These are phyloP conservation scores for Myotis lucifugus DNA, from an alignment of 2,113 vertebrate genomes.

Conservation along the genomic window DNA sequence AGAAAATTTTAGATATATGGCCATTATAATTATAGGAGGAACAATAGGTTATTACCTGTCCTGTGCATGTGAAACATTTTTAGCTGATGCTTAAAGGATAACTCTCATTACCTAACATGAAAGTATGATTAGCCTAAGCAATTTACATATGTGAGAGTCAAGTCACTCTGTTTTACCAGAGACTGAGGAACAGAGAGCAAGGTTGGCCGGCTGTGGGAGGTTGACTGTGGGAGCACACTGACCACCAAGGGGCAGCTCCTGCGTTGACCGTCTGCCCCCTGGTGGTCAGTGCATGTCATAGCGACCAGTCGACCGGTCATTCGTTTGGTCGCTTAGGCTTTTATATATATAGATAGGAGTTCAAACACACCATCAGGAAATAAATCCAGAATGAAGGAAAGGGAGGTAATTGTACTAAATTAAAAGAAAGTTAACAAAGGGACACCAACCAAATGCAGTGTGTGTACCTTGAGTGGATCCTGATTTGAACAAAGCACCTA, in stretches of 20 bases:
- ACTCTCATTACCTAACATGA: background rate
- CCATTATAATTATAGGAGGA: background rate
- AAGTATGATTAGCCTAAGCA: slow-evolving; percentile 19
- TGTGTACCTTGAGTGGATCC: background rate
- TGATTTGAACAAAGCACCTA: slow-evolving; percentile 23
- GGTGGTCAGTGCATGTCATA: too few species aligned
- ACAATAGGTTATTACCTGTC: background rate
- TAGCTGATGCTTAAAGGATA: slow-evolving; percentile 30
- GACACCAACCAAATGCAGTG: background rate
- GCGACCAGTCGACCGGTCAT: too few species aligned
- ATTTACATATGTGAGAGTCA: background rate
- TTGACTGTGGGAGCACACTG: too few species aligned
- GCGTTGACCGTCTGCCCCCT: too few species aligned
- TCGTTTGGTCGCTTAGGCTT: too few species aligned
- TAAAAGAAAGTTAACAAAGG: background rate
- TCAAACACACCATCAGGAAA: slow-evolving; percentile 2
- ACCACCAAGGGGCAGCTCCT: too few species aligned
- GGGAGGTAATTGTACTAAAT: background rate
- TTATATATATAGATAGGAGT: background rate
- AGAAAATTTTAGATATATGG: slow-evolving; percentile 14
- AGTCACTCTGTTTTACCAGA: slow-evolving; percentile 11
- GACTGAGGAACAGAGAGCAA: background rate
- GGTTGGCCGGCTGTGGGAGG: too few species aligned
- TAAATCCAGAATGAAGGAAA: background rate
- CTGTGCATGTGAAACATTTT: background rate